Conservation (phyloP, 2,113 vertebrate species). For the Mormyrus lacerda region DNA sequence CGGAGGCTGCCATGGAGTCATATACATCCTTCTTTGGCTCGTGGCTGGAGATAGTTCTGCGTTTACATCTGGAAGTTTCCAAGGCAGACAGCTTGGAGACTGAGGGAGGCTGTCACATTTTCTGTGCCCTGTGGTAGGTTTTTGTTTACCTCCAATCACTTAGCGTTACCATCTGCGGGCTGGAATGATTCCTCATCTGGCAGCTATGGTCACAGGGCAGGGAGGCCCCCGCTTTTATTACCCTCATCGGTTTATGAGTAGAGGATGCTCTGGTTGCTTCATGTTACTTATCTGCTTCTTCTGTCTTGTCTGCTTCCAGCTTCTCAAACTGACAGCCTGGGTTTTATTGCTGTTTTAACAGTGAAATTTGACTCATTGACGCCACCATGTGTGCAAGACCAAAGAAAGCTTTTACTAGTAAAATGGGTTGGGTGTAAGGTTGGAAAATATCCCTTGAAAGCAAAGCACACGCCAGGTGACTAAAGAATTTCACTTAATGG, state of each 20-base stretch:
- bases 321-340: background rate
- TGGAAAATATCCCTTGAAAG: background rate
- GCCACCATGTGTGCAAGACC: background rate
- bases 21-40: background rate
- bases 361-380: background rate
- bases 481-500: background rate
- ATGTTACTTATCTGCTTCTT: background rate
- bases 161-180: background rate
- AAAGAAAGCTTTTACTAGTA: background rate
- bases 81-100: background rate
- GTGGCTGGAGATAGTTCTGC: background rate
- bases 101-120: background rate
- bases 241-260: background rate
- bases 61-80: background rate
- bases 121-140: background rate
- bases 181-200: background rate
- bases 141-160: background rate
- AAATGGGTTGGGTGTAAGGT: background rate
- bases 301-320: background rate
- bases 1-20: background rate
- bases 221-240: background rate
- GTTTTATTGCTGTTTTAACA: background rate
- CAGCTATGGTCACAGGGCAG: no score
- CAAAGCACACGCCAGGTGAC: background rate
- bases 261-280: background rate